Base-by-base conservation (phyloP, 2,113 vertebrate species). In the Planiliza haematocheilus region DNA sequence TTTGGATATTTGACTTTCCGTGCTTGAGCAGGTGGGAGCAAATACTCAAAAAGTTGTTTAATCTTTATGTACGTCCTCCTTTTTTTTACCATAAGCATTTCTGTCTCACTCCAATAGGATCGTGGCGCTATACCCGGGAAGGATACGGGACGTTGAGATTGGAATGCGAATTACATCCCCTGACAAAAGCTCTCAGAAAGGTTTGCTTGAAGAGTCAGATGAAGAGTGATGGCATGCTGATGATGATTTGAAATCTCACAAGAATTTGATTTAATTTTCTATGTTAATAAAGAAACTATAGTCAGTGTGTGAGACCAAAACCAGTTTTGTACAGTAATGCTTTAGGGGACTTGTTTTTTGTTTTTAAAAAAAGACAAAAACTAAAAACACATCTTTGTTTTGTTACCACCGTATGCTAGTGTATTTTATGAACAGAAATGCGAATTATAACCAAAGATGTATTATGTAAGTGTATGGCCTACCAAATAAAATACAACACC, bases 201-300 rank as follows among this genome's bases (percentile, higher is more conserved):
- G 91, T 65, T 81, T 95, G 76, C 93, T 95, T 1, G 88, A 92
- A 45, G 91, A 91, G 14, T 93, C 94, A 0, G 94, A 95, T n/a
- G 93, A 94, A 81, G 94, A 95, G 14, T 93, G 85, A 85, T 46
- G 21, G 1, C 9, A 24, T n/a, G 3, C 1, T 53, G n/a, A 11
- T 20, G 7, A 2, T 30, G 20, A 3, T 67, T 4, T 20, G 24
- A 14, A 37, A 30, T 48, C 77, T 34, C 13, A 51, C 48, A 66
- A 6, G 34, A 8, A 45, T 70, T 63, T 21, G 12, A 51, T 48
- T 58, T 61, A 0, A 8, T 20, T 36, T 37, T 59, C 10, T 59
- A 8, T 49, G 11, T 69, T 56, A 17, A 58, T 34, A n/a, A n/a
- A 2, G 48, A 49, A 69, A 37, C 7, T 13, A 36, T 42, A n/a